These are phyloP conservation scores for Deroplatys truncata DNA, from an alignment of 2,888 invertebrate genomes.

Conservation along the genomic window DNA sequence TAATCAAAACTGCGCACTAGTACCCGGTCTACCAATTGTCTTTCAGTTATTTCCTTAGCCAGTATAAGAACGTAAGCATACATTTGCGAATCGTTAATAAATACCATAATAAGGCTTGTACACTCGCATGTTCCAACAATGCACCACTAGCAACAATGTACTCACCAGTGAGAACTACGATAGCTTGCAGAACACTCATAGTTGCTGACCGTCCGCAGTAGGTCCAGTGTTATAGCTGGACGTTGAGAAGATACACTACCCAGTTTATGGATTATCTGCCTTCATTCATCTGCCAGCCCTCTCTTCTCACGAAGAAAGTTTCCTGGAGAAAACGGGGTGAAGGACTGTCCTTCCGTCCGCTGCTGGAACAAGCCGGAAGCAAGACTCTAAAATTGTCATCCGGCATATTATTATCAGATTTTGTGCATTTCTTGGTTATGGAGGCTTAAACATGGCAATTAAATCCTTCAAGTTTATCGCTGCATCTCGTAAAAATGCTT, in stretches of 20 bases:
- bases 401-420: background rate
- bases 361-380: background rate
- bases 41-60: too few relatives aligned
- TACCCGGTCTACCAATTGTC: too few relatives aligned
- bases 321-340: slow-evolving; percentile 5
- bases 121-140: background rate
- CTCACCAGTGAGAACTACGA: background rate
- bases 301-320: background rate
- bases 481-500: background rate
- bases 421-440: background rate
- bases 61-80: too few relatives aligned
- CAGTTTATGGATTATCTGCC: slow-evolving; percentile 4
- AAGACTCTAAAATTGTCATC: background rate
- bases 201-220: background rate
- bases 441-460: background rate
- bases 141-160: background rate
- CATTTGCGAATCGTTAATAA: too few relatives aligned
- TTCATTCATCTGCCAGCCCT: background rate
- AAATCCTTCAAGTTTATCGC: background rate
- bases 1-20: too few relatives aligned
- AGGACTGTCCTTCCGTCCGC: background rate
- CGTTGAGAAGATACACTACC: background rate
- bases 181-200: background rate
- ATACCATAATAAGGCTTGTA: too few relatives aligned
- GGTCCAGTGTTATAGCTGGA: background rate